A percentile compares a stretch with the other conserved stretches of the same genome.
These are phyloP conservation scores for Bombus fervidus DNA, from an alignment of 1,140 invertebrate species.

Conservation along the genomic window DNA sequence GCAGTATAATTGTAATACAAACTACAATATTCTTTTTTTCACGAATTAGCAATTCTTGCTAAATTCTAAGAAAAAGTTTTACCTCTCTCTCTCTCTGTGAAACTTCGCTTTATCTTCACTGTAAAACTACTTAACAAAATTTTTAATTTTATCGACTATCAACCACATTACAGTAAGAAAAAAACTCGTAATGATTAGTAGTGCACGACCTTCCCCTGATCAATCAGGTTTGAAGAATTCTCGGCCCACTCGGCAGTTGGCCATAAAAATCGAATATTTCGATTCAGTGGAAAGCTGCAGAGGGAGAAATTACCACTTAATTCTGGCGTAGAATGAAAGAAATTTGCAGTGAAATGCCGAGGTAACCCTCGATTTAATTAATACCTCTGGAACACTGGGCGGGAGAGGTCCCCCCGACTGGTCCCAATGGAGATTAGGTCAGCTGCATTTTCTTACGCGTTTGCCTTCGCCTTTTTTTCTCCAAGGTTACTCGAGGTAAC, in stretches of 20 bases:
- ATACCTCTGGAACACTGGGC: not conserved
- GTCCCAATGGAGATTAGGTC: constrained; percentile 1
- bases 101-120: no score
- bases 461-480: constrained; percentile 5
- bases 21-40: no score
- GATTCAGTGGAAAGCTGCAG: not conserved
- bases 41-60: no score
- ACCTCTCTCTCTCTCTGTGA: no score
- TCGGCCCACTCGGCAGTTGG: not conserved
- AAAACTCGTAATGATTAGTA: no score
- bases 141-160: no score
- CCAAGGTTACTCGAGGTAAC: constrained; percentile 8
- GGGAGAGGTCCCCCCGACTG: not conserved
- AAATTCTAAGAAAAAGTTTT: no score
- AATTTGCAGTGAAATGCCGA: constrained; percentile 6
- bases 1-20: no score
- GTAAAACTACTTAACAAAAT: no score
- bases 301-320: constrained; percentile 3
- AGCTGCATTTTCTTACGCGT: constrained; percentile 3
- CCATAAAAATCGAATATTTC: not conserved
- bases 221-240: not conserved
- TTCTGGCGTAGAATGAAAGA: constrained; percentile 1
- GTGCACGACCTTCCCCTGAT: no score
- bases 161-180: no score
- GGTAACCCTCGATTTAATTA: constrained; percentile 37